Conservation (phyloP, 1,140 invertebrate genomes). For the Hyposmocoma kahamanoa region DNA sequence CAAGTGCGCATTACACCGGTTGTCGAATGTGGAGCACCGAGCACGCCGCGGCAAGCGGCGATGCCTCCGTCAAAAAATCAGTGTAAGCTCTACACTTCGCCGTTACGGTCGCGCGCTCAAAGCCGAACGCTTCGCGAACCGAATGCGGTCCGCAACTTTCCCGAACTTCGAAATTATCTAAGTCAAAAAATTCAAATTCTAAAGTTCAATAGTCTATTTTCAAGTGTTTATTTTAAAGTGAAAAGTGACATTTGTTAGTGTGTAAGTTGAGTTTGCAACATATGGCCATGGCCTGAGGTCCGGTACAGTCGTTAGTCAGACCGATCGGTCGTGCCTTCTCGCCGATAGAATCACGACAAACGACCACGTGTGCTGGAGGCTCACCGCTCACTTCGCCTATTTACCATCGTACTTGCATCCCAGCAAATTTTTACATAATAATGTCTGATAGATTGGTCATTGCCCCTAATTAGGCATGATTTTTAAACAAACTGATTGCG, state of each 20-base stretch:
- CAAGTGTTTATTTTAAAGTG: constrained; percentile 23
- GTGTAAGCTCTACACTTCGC: constrained; percentile 61
- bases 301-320: constrained; percentile 30
- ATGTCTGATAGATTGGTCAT: constrained; percentile 30
- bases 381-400: constrained; percentile 61
- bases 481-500: neutral
- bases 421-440: constrained; percentile 29
- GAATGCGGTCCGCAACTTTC: constrained; percentile 18
- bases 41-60: constrained; percentile 39
- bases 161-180: constrained; percentile 26
- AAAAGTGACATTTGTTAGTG: constrained; percentile 50
- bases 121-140: constrained; percentile 11
- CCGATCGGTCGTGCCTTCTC: constrained; percentile 36
- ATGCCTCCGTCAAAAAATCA: constrained; percentile 70
- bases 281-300: constrained; percentile 53
- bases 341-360: constrained; percentile 55
- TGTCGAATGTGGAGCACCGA: constrained; percentile 63
- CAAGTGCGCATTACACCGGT: constrained; percentile 49
- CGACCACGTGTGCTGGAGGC: constrained; percentile 58
- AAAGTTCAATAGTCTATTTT: too few species aligned
- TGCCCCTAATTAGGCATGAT: constrained; percentile 19
- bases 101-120: constrained; percentile 52
- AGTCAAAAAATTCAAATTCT: too few species aligned
- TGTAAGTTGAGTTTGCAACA: constrained; percentile 63
- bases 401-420: constrained; percentile 38